Percentiles rank a stretch among this genome's conserved stretches.
Evolutionary conservation across 1,140 invertebrate genomes (phyloP).

Genomic region (Atopsyche davidsoni): DNA sequence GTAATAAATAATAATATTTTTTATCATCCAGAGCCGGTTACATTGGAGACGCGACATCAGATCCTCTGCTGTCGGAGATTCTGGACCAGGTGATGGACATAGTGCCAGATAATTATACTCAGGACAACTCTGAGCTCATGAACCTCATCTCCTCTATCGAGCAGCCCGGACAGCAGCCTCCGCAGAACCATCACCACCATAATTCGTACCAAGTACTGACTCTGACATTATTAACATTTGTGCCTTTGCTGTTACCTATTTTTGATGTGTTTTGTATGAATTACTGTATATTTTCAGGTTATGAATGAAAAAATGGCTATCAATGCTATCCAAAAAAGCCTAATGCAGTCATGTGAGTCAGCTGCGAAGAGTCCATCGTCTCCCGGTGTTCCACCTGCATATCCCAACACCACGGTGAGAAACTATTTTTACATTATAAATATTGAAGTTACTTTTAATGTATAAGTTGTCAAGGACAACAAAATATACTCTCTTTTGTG

Average conservation of each 20-base stretch:
- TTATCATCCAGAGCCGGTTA: slow-evolving; percentile 27
- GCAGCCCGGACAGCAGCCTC: slow-evolving; percentile 37
- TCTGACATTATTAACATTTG: neutral
- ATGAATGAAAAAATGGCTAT: slow-evolving; percentile 78
- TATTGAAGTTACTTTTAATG: too few relatives aligned
- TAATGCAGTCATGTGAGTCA: slow-evolving; percentile 77
- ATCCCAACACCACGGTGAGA: slow-evolving; percentile 58
- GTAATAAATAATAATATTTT: neutral
- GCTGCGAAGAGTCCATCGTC: slow-evolving; percentile 59
- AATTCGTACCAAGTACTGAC: slow-evolving; percentile 30
- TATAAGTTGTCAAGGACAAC: too few relatives aligned
- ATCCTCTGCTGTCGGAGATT: slow-evolving; percentile 72
- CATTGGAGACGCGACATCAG: slow-evolving; percentile 47
- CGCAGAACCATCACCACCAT: slow-evolving; percentile 30
- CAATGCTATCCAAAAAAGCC: slow-evolving; percentile 80
- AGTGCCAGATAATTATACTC: slow-evolving; percentile 49
- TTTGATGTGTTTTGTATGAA: neutral
- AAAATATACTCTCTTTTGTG: too few relatives aligned
- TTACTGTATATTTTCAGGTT: slow-evolving; percentile 35
- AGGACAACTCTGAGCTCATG: slow-evolving; percentile 42
- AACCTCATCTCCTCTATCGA: slow-evolving; percentile 47
- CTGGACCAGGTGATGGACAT: slow-evolving; percentile 80
- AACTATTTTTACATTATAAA: neutral
- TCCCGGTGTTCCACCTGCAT: slow-evolving; percentile 60
- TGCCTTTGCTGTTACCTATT: neutral